Evolutionary conservation across 2,888 invertebrate genomes (phyloP), one percentile per base, ranked within the genome.

Genomic region (Brachyopa scutellaris): DNA sequence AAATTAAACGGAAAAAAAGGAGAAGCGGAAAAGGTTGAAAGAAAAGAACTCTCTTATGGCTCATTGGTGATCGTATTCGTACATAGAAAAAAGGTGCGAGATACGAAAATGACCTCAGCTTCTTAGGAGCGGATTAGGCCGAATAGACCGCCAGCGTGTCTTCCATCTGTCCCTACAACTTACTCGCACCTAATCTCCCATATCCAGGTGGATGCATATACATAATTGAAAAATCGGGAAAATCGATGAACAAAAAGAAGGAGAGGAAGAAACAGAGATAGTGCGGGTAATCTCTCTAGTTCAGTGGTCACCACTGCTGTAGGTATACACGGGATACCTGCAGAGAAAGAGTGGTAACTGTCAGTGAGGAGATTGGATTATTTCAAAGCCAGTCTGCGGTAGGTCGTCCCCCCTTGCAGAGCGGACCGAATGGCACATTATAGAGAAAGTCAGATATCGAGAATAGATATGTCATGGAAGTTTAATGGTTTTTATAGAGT

Each of bases 391-490:
- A 70, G 76, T 2, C 80, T 80, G 80, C 69, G 76, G 76, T 76
- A 76, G 80, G 80, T 82, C 80, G 69, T 64, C 51, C 80, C 64
- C 67, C 69, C 51, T 59, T 15, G 23, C 64, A 17, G 49, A 74
- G 74, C 69, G 47, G 4, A 57, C 55, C 49, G 21, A 69, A 76
- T 76, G 69, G 45, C 69, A 59, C 59, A 64, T 61, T n/a, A 79
- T 53, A 82, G 64, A 70, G 70, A 82, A 82, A 80, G 80, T 51
- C 70, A 70, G 80, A 64, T 76, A 82, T 76, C 64, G 59, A 59
- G 51, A 70, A 76, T 76, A 76, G 64, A 82, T 82, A 70, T 76
- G 80, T 76, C 80, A 82, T 76, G 70, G 76, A 51, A 76, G 76
- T 70, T 76, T 82, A 76, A 82, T 82, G 70, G 70, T 64, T 76